Evolutionary conservation across 2,113 vertebrate genomes (phyloP), one percentile per base, ranked within the genome.

Genomic region (Ceyx melanurus): DNA sequence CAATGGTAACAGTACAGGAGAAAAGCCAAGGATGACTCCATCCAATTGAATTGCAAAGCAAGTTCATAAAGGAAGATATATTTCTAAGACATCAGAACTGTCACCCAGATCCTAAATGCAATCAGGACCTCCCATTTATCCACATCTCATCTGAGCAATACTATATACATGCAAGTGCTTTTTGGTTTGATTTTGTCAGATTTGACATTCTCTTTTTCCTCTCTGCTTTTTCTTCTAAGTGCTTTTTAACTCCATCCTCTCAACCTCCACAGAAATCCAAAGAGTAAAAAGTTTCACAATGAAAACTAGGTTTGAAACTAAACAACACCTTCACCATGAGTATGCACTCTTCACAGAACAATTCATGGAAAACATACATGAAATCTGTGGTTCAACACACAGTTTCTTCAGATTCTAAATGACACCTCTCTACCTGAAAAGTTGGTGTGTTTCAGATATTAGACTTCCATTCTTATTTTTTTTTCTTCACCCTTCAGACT

Each of bases 1-100:
- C 1, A 1, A 87, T 15, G 16, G 53, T 21, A 83, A 75, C 10
- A 72, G 29, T 5, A 21, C 66, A 50, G 21, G 28, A 86, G 42
- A 82, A 87, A 82, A 93, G 26, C 71, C 67, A 57, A 78, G 94
- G 53, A 86, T 0, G 16, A 72, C 50, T 75, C 37, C n/a, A 76
- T 65, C 56, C 48, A 71, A 88, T 14, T 83, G 86, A 87, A 95
- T 26, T 92, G 64, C 82, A 93, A 91, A 94, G 54, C 16, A 91
- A 93, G 93, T 79, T 67, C 58, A 77, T 51, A 64, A 82, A 87
- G 71, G 45, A 89, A 91, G 23, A 35, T 67, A 35, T 67, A 79
- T 50, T 88, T 92, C 65, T 71, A 72, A 86, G 62, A 89, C 26
- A 82, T 74, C 79, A 48, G 51, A 90, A 82, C 68, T 74, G 46